These are phyloP conservation scores for Avahi laniger DNA, from an alignment of 2,797 vertebrate species.

Conservation along the genomic window DNA sequence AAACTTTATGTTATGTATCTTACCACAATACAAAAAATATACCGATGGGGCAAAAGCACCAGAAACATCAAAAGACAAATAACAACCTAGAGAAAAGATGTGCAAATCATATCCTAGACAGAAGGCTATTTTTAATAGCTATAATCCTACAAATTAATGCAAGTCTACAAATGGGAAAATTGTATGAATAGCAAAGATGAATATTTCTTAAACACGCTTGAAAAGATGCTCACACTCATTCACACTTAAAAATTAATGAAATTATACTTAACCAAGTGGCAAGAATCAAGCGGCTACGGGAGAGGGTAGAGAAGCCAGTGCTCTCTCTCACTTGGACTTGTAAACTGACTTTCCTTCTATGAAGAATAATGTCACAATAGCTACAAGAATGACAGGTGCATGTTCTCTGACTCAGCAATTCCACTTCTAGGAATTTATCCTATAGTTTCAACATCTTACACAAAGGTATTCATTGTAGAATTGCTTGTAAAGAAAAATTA, in stretches of 20 bases:
- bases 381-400: neutral
- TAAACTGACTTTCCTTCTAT: neutral
- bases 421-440: neutral
- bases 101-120: neutral
- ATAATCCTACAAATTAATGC: neutral
- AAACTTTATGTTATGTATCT: neutral
- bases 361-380: neutral
- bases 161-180: neutral
- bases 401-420: neutral
- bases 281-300: neutral
- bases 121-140: neutral
- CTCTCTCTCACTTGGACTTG: neutral
- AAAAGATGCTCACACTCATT: neutral
- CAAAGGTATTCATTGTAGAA: neutral
- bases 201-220: neutral
- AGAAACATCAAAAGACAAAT: slow-evolving; percentile 47
- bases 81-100: neutral
- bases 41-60: neutral
- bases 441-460: neutral
- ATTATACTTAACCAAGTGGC: neutral
- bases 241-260: slow-evolving; percentile 16
- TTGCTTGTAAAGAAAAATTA: neutral
- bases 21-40: neutral
- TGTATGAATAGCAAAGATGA: neutral
- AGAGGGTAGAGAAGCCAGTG: neutral